Conservation (phyloP, 2,888 invertebrate species). For the Cryptocheilus praepositus region DNA sequence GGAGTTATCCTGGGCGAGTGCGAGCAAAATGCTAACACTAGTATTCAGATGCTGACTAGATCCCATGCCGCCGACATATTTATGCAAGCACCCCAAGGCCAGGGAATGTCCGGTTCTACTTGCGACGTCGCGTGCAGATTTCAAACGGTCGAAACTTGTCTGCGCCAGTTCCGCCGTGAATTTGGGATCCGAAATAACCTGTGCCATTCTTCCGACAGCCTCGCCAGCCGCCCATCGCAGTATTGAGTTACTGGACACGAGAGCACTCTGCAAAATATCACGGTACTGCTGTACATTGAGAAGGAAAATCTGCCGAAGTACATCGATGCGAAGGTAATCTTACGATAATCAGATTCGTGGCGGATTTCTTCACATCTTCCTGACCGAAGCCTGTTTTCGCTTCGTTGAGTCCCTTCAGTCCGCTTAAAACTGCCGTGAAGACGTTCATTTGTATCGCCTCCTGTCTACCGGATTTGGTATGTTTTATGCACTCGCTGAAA, state of each 20-base stretch:
- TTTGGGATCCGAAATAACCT: conserved; percentile 89
- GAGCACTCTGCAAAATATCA: conserved; percentile 77
- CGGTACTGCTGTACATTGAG: background rate
- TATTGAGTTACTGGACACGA: conserved; percentile 85
- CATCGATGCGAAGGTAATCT: conserved; percentile 32
- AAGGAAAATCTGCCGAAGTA: background rate
- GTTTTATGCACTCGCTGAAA: conserved; percentile 95
- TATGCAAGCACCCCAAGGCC: conserved; percentile 96
- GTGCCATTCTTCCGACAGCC: conserved; percentile 94
- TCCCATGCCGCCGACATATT: conserved; percentile 96
- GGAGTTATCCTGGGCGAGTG: conserved; percentile 94
- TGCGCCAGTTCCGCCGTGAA: conserved; percentile 94
- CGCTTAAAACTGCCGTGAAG: conserved; percentile 93
- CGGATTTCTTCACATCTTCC: conserved; percentile 91
- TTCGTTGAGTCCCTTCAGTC: conserved; percentile 91
- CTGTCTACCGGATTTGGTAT: conserved; percentile 93
- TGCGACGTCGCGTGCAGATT: conserved; percentile 90
- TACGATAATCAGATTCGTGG: conserved; percentile 87
- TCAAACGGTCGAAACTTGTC: conserved; percentile 90
- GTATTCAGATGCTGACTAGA: conserved; percentile 96
- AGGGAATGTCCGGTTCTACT: conserved; percentile 91
- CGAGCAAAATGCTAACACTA: conserved; percentile 94
- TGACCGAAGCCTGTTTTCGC: conserved; percentile 90
- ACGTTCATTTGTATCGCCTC: conserved; percentile 98
- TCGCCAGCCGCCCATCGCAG: conserved; percentile 97